Evolutionary conservation across 2,797 vertebrate genomes (phyloP).

Genomic region (Amblyraja radiata): DNA sequence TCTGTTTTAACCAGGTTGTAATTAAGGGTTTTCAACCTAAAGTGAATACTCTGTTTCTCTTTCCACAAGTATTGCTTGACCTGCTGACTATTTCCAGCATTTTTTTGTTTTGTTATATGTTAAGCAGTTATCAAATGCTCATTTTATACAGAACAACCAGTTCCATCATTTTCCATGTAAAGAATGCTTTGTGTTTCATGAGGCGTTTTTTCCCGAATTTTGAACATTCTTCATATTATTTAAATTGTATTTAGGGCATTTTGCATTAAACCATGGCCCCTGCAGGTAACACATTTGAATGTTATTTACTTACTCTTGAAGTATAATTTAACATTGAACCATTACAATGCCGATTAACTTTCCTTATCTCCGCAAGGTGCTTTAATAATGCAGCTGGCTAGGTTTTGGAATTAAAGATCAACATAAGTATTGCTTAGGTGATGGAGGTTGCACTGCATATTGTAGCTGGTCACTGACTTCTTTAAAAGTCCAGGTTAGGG

Average conservation of each 20-base stretch:
- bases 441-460: not conserved
- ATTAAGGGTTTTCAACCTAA: no score
- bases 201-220: not conserved
- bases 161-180: not conserved
- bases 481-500: not conserved
- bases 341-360: not conserved
- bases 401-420: not conserved
- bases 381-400: not conserved
- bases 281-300: not conserved
- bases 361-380: not conserved
- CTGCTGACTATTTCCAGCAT: no score
- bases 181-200: not conserved
- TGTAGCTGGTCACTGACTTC: not conserved
- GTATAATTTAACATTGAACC: not conserved
- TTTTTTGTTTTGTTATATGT: no score
- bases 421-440: not conserved
- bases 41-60: no score
- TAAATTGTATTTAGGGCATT: not conserved
- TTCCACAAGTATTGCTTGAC: no score
- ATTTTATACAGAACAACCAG: not conserved
- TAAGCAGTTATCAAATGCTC: not conserved
- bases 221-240: not conserved
- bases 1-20: not conserved
- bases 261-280: not conserved
- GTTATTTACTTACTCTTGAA: not conserved